Evolutionary conservation across 2,888 invertebrate genomes (phyloP), one percentile per base, ranked within the genome.

Genomic region (Erebia aethiops): DNA sequence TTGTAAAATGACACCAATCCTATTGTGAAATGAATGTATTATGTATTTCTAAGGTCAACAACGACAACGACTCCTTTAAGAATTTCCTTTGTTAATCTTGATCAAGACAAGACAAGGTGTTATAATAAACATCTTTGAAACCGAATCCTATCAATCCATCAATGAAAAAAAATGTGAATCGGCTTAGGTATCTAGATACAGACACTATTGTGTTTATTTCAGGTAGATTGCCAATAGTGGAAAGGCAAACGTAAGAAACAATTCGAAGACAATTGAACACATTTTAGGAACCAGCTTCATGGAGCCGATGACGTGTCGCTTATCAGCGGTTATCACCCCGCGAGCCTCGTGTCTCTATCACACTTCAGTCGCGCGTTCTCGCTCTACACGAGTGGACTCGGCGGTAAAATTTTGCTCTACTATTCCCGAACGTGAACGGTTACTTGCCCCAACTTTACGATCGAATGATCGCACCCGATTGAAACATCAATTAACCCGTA

Each of bases 301-400:
- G 80, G 79, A 80, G 80, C 74, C 78, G 84, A 82, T 87, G 86
- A 87, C 87, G 85, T 84, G 84, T 66, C 83, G 86, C 87, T 90
- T 91, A 91, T 91, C 91, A 91, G 87, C 82, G 82, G 88, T 89
- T 91, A 91, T 91, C 91, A 90, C 87, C 86, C 84, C 81, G 83
- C 85, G 86, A 86, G 87, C 85, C 88, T 86, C 87, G 86, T 79
- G 79, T 74, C 75, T 74, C 75, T 69, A 67, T 76, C 81, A 79
- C 77, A 78, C 84, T 84, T 80, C 86, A 90, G 90, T 90, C 82
- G 85, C 86, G 88, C 87, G 88, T 80, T 82, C 83, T 84, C 87
- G 86, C 83, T 86, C 83, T 81, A 79, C 75, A 76, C 77, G 83
- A 80, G 85, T 84, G 83, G 85, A 84, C 85, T 84, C 80, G 75